Evolutionary conservation across 2,888 invertebrate genomes (phyloP).

Genomic region (Philaethria dido): DNA sequence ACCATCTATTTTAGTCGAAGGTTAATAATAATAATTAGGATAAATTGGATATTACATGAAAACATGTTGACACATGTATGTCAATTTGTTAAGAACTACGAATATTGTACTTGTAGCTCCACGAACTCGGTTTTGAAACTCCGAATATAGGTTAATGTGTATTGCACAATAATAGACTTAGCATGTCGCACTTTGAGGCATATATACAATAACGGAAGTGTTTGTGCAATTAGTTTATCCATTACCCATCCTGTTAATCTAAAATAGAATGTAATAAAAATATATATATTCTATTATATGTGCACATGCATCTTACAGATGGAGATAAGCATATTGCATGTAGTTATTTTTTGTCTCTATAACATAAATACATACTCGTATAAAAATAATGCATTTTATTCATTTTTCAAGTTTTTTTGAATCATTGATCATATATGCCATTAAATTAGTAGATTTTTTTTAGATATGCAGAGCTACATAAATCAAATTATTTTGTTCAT

Average conservation of each 20-base stretch:
- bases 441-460: no score
- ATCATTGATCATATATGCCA: no score
- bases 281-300: not conserved
- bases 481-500: no score
- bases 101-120: constrained; percentile 12
- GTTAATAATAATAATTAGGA: not conserved
- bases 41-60: constrained; percentile 1
- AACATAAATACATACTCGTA: no score
- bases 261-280: constrained; percentile 10
- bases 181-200: constrained; percentile 20
- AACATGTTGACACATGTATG: not conserved
- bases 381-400: no score
- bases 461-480: no score
- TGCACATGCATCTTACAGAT: not conserved
- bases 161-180: constrained; percentile 20
- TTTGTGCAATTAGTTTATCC: constrained; percentile 15
- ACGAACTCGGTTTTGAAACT: constrained; percentile 12
- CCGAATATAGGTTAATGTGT: constrained; percentile 24
- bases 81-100: constrained; percentile 7
- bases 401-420: no score
- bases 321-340: not conserved
- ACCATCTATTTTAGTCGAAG: not conserved
- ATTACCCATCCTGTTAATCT: constrained; percentile 4
- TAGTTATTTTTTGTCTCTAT: no score
- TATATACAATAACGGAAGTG: constrained; percentile 21